Conservation (phyloP, 2,113 vertebrate species). For the Oxyruncus cristatus region DNA sequence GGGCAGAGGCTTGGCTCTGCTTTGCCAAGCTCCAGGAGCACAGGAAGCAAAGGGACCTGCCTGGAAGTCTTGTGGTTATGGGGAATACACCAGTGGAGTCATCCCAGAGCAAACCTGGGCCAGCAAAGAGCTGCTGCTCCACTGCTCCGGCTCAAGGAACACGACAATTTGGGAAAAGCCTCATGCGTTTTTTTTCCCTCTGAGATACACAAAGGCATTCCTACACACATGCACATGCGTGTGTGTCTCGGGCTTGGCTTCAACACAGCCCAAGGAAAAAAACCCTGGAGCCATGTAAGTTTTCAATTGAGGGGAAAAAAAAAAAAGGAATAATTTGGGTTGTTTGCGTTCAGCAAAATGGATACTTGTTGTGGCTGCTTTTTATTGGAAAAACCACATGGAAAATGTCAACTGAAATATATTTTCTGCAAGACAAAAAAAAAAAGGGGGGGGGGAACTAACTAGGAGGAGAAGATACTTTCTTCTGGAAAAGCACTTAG, state of each 20-base stretch:
- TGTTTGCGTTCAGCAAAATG: background rate
- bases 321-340: background rate
- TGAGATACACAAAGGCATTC: background rate
- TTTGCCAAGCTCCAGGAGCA: background rate
- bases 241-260: background rate
- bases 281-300: background rate
- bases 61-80: background rate
- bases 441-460: background rate
- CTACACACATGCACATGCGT: background rate
- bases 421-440: background rate
- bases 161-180: background rate
- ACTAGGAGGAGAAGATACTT: background rate
- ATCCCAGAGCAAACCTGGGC: background rate
- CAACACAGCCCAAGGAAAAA: background rate
- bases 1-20: background rate
- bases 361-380: background rate
- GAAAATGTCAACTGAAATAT: slow-evolving; percentile 12
- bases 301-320: background rate
- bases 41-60: background rate
- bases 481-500: slow-evolving; percentile 9
- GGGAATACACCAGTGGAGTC: fast-evolving
- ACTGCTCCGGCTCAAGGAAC: background rate
- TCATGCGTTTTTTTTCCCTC: background rate
- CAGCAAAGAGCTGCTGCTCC: background rate
- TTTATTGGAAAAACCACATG: slow-evolving; percentile 14